phyloP scores from a whole-genome alignment of 2,797 vertebrate genomes.

The Esox masquinongy region DNA sequence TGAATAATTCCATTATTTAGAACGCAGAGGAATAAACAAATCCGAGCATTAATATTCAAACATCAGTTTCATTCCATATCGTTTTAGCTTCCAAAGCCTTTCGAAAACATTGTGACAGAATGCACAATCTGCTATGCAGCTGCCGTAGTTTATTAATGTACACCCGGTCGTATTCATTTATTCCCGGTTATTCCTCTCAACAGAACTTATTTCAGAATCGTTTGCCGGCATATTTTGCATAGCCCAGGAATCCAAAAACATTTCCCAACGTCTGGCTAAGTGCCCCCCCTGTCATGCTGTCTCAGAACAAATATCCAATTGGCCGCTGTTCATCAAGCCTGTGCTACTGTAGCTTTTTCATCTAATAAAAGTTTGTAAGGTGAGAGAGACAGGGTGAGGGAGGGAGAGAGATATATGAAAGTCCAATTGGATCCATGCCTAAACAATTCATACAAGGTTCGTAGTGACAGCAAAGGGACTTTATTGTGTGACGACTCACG shows the following conservation, averaged over 20 bases:
- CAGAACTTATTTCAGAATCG: slow-evolving; percentile 10
- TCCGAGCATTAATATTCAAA: slow-evolving; percentile 76
- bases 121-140: slow-evolving; percentile 72
- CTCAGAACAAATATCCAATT: slow-evolving; percentile 4
- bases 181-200: slow-evolving; percentile 23
- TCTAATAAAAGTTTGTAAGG: neutral
- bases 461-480: slow-evolving; percentile 30
- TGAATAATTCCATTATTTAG: slow-evolving; percentile 66
- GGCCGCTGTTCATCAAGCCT: slow-evolving; percentile 7
- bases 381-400: neutral
- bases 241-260: slow-evolving; percentile 28
- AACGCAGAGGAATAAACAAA: slow-evolving; percentile 73
- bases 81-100: slow-evolving; percentile 68
- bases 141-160: slow-evolving; percentile 63
- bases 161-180: slow-evolving; percentile 35
- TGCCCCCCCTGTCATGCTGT: slow-evolving; percentile 6
- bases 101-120: slow-evolving; percentile 71
- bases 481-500: slow-evolving; percentile 11
- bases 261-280: slow-evolving; percentile 16
- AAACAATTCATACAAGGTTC: slow-evolving; percentile 15
- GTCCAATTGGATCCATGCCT: slow-evolving; percentile 25
- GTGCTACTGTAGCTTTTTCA: neutral
- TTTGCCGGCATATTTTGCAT: slow-evolving; percentile 36
- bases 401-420: slow-evolving; percentile 2
- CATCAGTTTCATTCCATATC: slow-evolving; percentile 58